Evolutionary conservation across 2,888 invertebrate genomes (phyloP).

Genomic region (Eutolmus rufibarbis): DNA sequence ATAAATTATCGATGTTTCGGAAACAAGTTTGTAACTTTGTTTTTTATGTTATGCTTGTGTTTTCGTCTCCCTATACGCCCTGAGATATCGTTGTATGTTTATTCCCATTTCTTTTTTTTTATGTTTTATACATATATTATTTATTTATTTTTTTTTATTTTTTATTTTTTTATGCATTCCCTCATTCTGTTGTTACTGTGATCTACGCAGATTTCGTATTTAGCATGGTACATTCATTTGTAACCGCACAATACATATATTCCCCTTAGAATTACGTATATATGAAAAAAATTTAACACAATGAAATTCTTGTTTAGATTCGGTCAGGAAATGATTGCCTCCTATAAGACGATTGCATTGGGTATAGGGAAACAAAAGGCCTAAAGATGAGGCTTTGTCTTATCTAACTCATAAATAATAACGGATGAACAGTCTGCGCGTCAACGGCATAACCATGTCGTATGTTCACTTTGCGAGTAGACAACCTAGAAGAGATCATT

Average conservation of each 20-base stretch:
- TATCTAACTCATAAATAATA: not conserved
- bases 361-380: not conserved
- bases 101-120: not conserved
- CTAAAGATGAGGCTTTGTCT: not conserved
- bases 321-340: not conserved
- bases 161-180: not conserved
- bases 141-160: not conserved
- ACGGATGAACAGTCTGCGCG: not conserved
- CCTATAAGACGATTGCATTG: not conserved
- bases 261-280: not conserved
- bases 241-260: not conserved
- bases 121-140: not conserved
- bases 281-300: not conserved
- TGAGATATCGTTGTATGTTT: not conserved
- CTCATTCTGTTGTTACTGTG: not conserved
- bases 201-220: not conserved
- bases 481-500: not conserved
- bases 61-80: not conserved
- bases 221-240: not conserved
- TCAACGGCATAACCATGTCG: not conserved
- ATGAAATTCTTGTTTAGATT: not conserved
- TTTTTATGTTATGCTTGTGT: not conserved
- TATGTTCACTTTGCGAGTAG: not conserved
- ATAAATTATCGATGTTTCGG: constrained; percentile 39
- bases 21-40: constrained; percentile 32